Percentiles rank a stretch among this genome's conserved stretches.
Evolutionary conservation across 2,888 invertebrate genomes (phyloP).

Genomic region (Tipula helvola): DNA sequence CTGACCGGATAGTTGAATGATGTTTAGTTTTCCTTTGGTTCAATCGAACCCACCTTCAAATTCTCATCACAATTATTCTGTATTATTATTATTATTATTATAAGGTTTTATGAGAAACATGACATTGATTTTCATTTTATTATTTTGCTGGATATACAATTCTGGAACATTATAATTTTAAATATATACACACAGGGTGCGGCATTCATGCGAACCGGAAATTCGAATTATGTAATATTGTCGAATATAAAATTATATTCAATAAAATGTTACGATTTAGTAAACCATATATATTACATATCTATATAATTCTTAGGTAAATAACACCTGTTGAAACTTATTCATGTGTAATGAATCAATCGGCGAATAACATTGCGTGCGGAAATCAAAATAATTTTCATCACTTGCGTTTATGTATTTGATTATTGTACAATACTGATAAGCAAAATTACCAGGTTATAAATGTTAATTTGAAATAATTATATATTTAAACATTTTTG

Average conservation of each 20-base stretch:
- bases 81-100: not conserved
- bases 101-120: not conserved
- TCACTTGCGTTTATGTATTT: not conserved
- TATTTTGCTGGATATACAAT: not conserved
- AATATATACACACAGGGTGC: not conserved
- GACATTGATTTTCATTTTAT: not conserved
- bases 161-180: not conserved
- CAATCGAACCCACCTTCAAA: not conserved
- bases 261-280: not conserved
- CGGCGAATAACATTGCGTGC: not conserved
- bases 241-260: not conserved
- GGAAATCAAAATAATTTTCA: not conserved
- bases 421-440: not conserved
- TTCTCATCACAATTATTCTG: not conserved
- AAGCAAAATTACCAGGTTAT: not conserved
- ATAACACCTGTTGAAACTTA: not conserved
- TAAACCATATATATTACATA: not conserved
- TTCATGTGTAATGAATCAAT: not conserved
- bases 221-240: not conserved
- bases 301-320: not conserved
- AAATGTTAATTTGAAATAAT: not conserved
- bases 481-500: not conserved
- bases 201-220: not conserved
- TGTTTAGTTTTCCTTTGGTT: not conserved
- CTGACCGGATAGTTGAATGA: not conserved